Base-by-base conservation (phyloP, 2,113 vertebrate genomes). In the Chascanopsetta lugubris region DNA sequence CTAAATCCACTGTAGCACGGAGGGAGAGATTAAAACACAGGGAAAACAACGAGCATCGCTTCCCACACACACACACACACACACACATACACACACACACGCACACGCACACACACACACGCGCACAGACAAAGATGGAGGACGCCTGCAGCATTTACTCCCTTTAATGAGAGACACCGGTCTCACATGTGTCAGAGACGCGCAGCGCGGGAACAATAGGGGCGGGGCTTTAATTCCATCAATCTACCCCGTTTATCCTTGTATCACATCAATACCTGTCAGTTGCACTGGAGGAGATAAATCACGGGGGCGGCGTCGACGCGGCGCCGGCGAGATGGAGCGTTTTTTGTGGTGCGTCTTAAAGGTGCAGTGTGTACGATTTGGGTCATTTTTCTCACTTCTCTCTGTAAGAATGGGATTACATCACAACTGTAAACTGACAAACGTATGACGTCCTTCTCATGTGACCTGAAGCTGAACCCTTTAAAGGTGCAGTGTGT, bases 131-230 rank as follows among this genome's bases (percentile, higher is more conserved):
- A 11, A 4, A 30, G 29, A 30, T 4, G 29, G 71, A 85, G 65
- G 77, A 80, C 38, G 88, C 88, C 80, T 75, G 65, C 69, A 90
- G 89, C 86, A 77, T 88, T 88, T 88, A 89, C 85, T 87, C 85
- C 75, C 79, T 89, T 85, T 91, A 91, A 92, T 88, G 88, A 92
- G 91, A 87, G 85, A 87, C 85, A 88, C 49, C 79, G 89, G 87
- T 83, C 87, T 88, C 86, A 79, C 85, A 87, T 87, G 87, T 85
- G 87, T 86, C 90, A 83, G 80, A 62, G 79, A 76, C 76, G 85
- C 87, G 83, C 85, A 79, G 81, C 80, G 79, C 71, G 84, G 80
- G 82, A 89, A 89, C 85, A 91, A 87, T 79, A 85, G 62, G 67
- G 71, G n/a, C n/a, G 74, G 73, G 85, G 85, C 83, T 85, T 85